These are phyloP conservation scores for Galeopsomyia nigrocyanea DNA, from an alignment of 2,888 invertebrate genomes.

Conservation along the genomic window DNA sequence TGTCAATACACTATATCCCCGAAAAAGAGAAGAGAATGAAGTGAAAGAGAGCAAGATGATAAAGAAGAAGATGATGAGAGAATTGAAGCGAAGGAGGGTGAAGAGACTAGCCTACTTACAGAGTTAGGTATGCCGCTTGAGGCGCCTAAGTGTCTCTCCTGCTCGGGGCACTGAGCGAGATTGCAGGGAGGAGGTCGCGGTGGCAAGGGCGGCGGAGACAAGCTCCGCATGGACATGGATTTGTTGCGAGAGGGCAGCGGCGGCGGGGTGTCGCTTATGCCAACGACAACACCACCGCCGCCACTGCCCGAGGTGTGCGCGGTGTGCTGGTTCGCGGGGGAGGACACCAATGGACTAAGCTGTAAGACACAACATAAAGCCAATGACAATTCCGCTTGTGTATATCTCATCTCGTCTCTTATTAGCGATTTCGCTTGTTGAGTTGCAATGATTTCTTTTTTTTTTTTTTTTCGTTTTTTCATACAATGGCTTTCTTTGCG, in stretches of 20 bases:
- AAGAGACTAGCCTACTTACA: constrained; percentile 66
- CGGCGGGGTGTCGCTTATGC: constrained; percentile 55
- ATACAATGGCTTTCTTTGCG: too few species aligned
- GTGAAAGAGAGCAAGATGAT: neutral
- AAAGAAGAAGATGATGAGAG: constrained; percentile 13
- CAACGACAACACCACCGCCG: constrained; percentile 62
- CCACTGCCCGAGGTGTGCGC: constrained; percentile 61
- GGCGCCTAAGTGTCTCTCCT: constrained; percentile 67
- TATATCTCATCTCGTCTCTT: neutral
- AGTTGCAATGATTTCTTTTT: too few species aligned
- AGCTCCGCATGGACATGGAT: constrained; percentile 67
- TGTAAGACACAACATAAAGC: constrained; percentile 68
- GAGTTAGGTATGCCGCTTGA: constrained; percentile 67
- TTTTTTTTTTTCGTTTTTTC: too few species aligned
- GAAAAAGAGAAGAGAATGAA: neutral
- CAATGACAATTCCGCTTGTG: constrained; percentile 38
- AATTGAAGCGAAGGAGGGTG: constrained; percentile 37
- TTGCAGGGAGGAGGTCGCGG: constrained; percentile 71
- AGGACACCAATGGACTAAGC: constrained; percentile 68
- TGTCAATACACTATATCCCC: constrained; percentile 16
- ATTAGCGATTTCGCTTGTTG: too few species aligned
- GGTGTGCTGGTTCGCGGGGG: constrained; percentile 63
- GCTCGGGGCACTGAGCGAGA: constrained; percentile 59
- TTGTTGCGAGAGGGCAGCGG: constrained; percentile 69
- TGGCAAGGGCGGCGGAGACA: constrained; percentile 74